Conservation (phyloP, 2,113 vertebrate genomes). For the Rousettus leschenaultii region DNA sequence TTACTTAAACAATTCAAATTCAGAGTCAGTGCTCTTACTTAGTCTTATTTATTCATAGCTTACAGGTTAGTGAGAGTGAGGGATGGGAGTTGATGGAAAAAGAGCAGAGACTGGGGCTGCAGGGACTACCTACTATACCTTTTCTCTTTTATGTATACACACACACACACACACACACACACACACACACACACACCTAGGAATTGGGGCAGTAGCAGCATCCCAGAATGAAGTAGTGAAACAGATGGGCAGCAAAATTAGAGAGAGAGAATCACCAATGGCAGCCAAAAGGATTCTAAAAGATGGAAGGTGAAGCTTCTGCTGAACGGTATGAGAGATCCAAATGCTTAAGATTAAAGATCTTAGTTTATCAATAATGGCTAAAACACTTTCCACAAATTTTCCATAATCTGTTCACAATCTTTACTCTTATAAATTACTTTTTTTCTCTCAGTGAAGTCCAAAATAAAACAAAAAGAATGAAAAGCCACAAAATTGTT, state of each 20-base stretch:
- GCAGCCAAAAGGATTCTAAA: not conserved
- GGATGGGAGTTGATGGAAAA: not conserved
- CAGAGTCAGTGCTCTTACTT: not conserved
- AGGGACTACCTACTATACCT: fast-evolving
- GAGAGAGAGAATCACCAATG: not conserved
- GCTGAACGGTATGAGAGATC: not conserved
- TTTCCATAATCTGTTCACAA: too few relatives aligned
- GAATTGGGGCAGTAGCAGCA: not conserved
- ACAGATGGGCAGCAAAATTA: not conserved
- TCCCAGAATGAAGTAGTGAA: not conserved
- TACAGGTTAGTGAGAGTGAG: not conserved
- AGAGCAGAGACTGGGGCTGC: not conserved
- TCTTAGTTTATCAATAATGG: not conserved
- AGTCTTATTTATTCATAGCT: not conserved
- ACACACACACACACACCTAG: not conserved
- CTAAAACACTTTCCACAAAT: not conserved
- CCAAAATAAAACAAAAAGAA: not conserved
- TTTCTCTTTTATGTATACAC: not conserved
- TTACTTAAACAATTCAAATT: not conserved
- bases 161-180: not conserved
- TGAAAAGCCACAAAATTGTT: conserved; percentile 72
- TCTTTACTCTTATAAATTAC: not conserved
- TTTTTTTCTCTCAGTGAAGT: not conserved
- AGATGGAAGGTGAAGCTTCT: not conserved
- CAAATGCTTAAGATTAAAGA: not conserved